Evolutionary conservation across 2,113 vertebrate species (phyloP), one percentile per base, ranked within the genome.

Genomic region (Archocentrus centrarchus): DNA sequence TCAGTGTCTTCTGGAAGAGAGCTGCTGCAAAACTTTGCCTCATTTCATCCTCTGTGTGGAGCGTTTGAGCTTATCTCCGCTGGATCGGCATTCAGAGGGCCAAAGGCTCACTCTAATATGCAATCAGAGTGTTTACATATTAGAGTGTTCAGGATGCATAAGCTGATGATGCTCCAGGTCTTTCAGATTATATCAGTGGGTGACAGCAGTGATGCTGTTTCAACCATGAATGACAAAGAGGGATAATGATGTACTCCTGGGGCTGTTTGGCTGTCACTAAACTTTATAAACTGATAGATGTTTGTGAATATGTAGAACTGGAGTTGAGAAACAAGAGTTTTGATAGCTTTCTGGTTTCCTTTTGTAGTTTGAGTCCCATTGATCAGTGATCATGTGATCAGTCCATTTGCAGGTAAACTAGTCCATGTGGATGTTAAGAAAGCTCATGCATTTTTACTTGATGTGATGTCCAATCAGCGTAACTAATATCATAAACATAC

Each of bases 151-250:
- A 39, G 53, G 55, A 57, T 75, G 73, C 58, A 32, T 24, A 37
- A 75, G 0, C 20, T 58, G 32, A 75, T 39, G 53, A 75, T 58
- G 30, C 1, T 73, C 68, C 27, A 55, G 68, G 47, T 58, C 73
- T 58, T 37, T 75, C 5, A 0, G 5, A 75, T 75, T n/a, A 75
- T 58, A 75, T 75, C 70, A 75, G 50, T 0, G 70, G 70, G 7
- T 75, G 70, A 58, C 24, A 53, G 15, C 66, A 32, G 39, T 50
- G 41, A 68, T 68, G 39, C 22, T 15, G 6, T 70, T 68, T 18
- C 27, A 70, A 53, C 17, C 44, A 70, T 20, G 66, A 70, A 70
- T 70, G 27, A 32, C 44, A 73, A 73, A 73, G 66, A 73, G 30
- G 44, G 66, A 53, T 32, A 53, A 73, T 53, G 44, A 53, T 32